Base-by-base conservation (phyloP, 2,113 vertebrate genomes). In the Perca flavescens region DNA sequence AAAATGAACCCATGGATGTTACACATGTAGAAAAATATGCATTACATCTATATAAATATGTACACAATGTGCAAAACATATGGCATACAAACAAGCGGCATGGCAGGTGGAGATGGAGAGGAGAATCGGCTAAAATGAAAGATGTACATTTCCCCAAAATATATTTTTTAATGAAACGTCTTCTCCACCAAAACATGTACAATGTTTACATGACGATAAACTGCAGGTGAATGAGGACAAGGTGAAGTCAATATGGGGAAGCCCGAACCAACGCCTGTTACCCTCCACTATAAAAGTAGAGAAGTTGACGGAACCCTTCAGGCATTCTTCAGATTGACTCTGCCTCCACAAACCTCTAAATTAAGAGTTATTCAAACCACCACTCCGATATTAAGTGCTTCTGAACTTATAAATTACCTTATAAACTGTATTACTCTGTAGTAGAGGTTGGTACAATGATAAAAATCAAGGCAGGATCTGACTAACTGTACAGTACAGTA, bases 41-140 rank as follows among this genome's bases (percentile, higher is more conserved):
- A 93, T 96, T 95, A 96, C 96, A 96, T 99, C 96, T 98, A 97
- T 99, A 98, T 95, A 97, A 97, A 95, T 96, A 95, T 99, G 96
- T 99, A 97, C 97, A 98, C 96, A 97, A 96, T 98, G 98, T 99
- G 98, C 97, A 98, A 99, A 98, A 98, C 93, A 88, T 96, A 97
- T 97, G 96, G 97, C 96, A 95, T 97, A 96, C 95, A 95, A 93
- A 97, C 83, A 91, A 93, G 90, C 90, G 90, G 85, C 91, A 43
- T 90, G 88, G 91, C 86, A 71, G 68, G 80, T 0, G 65, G 28
- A 28, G 68, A 74, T 5, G 11, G 60, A 79, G 40, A 28, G 54
- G 65, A 63, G 70, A 84, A 73, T 80, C 63, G 15, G 65, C 74
- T 63, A 70, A 73, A 1, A 25, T 12, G 61, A 61, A 15, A n/a